Percentiles rank a stretch among this genome's conserved stretches.
These are phyloP conservation scores for Maniola jurtina DNA, from an alignment of 1,140 invertebrate genomes.

Conservation along the genomic window DNA sequence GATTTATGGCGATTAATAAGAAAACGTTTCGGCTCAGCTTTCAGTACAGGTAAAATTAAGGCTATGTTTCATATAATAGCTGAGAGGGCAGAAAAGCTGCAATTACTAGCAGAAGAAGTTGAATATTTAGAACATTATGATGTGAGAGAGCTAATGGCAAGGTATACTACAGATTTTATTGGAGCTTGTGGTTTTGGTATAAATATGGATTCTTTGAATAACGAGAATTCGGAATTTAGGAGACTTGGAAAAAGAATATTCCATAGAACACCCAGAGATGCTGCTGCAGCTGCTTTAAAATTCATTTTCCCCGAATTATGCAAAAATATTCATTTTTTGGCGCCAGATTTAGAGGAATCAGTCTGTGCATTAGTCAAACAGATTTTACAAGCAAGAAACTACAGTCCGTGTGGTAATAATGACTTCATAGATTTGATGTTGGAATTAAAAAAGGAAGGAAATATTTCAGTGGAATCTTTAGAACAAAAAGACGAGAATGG, in stretches of 20 bases:
- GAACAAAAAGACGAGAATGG: constrained; percentile 29
- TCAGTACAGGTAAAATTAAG: constrained; percentile 82
- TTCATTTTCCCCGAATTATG: constrained; percentile 32
- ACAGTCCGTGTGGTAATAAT: constrained; percentile 31
- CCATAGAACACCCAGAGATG: constrained; percentile 26
- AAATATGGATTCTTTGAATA: constrained; percentile 32
- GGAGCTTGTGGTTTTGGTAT: constrained; percentile 39
- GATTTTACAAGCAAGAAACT: constrained; percentile 25
- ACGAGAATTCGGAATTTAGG: constrained; percentile 36
- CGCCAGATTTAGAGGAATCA: constrained; percentile 14
- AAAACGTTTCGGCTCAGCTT: constrained; percentile 81
- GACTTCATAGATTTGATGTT: constrained; percentile 42
- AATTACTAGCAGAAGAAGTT: constrained; percentile 42
- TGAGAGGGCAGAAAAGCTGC: constrained; percentile 68
- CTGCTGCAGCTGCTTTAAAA: constrained; percentile 24
- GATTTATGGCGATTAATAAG: constrained; percentile 81
- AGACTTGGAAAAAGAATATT: constrained; percentile 37
- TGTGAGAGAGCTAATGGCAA: constrained; percentile 36
- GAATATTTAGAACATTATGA: constrained; percentile 60
- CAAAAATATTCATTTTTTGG: constrained; percentile 30
- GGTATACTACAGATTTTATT: constrained; percentile 40
- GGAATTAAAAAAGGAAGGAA: constrained; percentile 35
- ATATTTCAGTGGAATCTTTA: constrained; percentile 31
- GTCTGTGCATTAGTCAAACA: neutral
- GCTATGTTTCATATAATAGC: constrained; percentile 78